phyloP scores from a whole-genome alignment of 2,888 invertebrate species.

The Bombylius major region DNA sequence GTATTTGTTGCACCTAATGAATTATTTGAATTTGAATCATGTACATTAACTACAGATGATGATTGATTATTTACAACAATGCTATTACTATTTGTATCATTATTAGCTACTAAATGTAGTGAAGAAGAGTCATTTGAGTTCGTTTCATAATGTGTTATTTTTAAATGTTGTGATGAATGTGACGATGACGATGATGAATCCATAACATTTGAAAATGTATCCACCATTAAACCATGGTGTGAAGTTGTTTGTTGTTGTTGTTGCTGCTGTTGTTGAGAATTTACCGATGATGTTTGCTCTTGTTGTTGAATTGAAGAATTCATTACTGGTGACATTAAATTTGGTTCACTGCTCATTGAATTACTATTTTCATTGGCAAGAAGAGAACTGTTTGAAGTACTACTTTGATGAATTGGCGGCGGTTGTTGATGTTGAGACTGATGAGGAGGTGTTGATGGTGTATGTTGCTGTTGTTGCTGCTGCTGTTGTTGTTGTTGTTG shows the following conservation, averaged over 20 bases:
- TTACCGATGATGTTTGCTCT: conserved; percentile 1
- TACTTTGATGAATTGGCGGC: not conserved
- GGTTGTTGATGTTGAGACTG: not conserved
- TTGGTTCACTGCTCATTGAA: conserved; percentile 2
- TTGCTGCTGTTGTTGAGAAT: conserved; percentile 13
- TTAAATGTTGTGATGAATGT: not conserved
- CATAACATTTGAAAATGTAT: conserved; percentile 16
- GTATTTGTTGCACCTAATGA: not conserved
- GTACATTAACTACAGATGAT: conserved; percentile 26
- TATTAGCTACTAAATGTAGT: conserved; percentile 18
- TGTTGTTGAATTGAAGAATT: conserved; percentile 4
- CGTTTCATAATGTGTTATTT: conserved; percentile 2
- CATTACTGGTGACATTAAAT: conserved; percentile 4
- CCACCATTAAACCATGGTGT: conserved; percentile 15
- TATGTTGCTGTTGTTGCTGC: not conserved
- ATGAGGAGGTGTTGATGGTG: not conserved
- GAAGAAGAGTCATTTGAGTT: conserved; percentile 34
- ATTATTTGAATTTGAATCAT: conserved; percentile 30
- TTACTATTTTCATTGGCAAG: conserved; percentile 1
- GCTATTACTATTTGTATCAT: conserved; percentile 35
- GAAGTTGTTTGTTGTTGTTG: conserved; percentile 9
- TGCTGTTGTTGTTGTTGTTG: not conserved
- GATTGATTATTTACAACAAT: conserved; percentile 36
- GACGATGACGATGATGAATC: conserved; percentile 12
- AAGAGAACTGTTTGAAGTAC: not conserved